Conservation (phyloP, 2,113 vertebrate genomes). For the Forbesichthys papilliferus region DNA sequence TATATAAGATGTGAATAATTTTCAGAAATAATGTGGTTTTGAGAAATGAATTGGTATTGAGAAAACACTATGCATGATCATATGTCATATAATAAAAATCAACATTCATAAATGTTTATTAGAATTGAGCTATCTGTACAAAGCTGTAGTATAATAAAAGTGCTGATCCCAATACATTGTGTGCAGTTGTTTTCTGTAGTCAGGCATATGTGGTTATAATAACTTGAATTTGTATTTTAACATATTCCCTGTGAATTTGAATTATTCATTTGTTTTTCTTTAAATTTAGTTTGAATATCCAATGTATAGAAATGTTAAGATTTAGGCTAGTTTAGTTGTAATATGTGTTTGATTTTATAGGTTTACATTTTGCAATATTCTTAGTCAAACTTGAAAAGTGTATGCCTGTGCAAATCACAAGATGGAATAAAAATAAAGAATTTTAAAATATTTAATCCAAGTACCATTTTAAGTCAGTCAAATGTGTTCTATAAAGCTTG, state of each 20-base stretch:
- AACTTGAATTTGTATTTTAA: conserved; percentile 30
- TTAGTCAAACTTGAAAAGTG: too few relatives aligned
- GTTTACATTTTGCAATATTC: too few relatives aligned
- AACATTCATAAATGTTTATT: background rate
- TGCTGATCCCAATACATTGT: background rate
- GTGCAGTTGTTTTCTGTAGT: background rate
- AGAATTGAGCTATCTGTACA: background rate
- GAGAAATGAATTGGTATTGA: conserved; percentile 1
- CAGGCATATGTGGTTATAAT: background rate
- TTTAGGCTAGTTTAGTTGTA: too few relatives aligned
- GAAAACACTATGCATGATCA: background rate
- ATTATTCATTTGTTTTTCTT: conserved; percentile 6
- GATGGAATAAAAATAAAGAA: too few relatives aligned
- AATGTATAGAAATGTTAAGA: too few relatives aligned
- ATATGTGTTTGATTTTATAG: too few relatives aligned
- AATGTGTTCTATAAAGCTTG: too few relatives aligned
- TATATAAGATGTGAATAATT: too few relatives aligned
- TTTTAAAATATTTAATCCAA: too few relatives aligned
- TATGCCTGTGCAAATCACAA: too few relatives aligned
- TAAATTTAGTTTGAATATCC: too few relatives aligned
- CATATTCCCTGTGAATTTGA: conserved; percentile 19
- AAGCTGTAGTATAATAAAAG: background rate
- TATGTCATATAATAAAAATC: background rate
- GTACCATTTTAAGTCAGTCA: too few relatives aligned
- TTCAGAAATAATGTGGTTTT: background rate